Evolutionary conservation across 2,888 invertebrate species (phyloP), one percentile per base, ranked within the genome.

Genomic region (Euplexia lucipara): DNA sequence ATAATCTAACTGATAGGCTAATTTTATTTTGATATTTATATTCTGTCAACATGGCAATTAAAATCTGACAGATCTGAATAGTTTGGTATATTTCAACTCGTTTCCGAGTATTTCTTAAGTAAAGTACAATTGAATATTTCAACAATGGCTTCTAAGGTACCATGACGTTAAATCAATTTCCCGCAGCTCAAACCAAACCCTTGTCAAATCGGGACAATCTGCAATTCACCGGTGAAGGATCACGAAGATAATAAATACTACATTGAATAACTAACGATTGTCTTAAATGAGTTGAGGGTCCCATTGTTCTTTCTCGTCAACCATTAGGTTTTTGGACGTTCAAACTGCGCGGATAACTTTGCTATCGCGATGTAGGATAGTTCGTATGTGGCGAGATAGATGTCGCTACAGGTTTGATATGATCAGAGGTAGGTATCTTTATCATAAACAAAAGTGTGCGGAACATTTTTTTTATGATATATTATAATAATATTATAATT

Each of bases 121-220:
- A 2, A 26, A 26, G 26, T 14, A 70, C 45, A 26, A 39, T 26
- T 35, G 34, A 60, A 48, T 60, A 61, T 66, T 70, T 48, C 3
- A 61, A 54, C 53, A 51, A 51, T 68, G 10, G 32, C 22, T 35
- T 20, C 3, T 22, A 48, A 52, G 49, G 26, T 51, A 58, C 53
- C 57, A 10, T 32, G 41, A 63, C 39, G 63, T 66, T 62, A 54
- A 66, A 72, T 76, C 66, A 74, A 75, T 74, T 65, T 54, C 47
- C 53, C 49, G 34, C 56, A 54, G 54, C 52, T 53, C 44, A 58
- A 37, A 34, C 34, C 34, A 45, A 80, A 66, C 73, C 81, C 74
- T 61, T 53, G 78, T 74, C 81, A 59, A 60, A 67, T 53, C 41
- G 41, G 60, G 44, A 70, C 65, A 62, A 72, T 67, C 66, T 75